A percentile compares a stretch with the other conserved stretches of the same genome.
phyloP scores from a whole-genome alignment of 2,113 vertebrate genomes.

The Hiodon tergisus region DNA sequence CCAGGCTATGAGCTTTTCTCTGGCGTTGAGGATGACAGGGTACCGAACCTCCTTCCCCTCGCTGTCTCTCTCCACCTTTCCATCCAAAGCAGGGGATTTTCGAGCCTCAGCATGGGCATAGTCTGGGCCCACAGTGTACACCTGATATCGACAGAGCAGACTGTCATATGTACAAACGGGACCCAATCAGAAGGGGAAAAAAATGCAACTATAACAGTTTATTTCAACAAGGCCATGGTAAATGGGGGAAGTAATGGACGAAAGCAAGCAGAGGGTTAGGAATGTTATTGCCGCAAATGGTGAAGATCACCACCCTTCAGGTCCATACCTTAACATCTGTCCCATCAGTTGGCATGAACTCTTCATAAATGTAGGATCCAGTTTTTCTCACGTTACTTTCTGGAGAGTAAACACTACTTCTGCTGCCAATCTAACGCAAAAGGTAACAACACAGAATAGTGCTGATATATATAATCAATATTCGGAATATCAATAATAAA shows the following conservation, averaged over 20 bases:
- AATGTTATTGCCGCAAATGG: no score
- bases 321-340: slow-evolving; percentile 83
- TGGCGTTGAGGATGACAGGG: slow-evolving; percentile 82
- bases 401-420: slow-evolving; percentile 86
- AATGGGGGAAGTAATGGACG: no score
- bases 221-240: no score
- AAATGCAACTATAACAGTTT: no score
- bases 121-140: slow-evolving; percentile 85
- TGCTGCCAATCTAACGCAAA: slow-evolving; percentile 81
- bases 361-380: slow-evolving; percentile 85
- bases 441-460: background rate
- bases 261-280: no score
- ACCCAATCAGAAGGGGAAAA: no score
- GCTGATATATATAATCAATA: background rate
- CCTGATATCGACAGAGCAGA: slow-evolving; percentile 52
- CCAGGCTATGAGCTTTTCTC: slow-evolving; percentile 86
- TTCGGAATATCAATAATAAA: no score
- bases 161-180: background rate
- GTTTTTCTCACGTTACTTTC: slow-evolving; percentile 86
- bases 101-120: slow-evolving; percentile 86
- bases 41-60: slow-evolving; percentile 88
- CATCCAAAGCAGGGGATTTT: slow-evolving; percentile 82
- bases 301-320: background rate
- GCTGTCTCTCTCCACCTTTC: slow-evolving; percentile 82
- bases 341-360: slow-evolving; percentile 89